phyloP scores from a whole-genome alignment of 2,113 vertebrate species.

The Grammomys surdaster region DNA sequence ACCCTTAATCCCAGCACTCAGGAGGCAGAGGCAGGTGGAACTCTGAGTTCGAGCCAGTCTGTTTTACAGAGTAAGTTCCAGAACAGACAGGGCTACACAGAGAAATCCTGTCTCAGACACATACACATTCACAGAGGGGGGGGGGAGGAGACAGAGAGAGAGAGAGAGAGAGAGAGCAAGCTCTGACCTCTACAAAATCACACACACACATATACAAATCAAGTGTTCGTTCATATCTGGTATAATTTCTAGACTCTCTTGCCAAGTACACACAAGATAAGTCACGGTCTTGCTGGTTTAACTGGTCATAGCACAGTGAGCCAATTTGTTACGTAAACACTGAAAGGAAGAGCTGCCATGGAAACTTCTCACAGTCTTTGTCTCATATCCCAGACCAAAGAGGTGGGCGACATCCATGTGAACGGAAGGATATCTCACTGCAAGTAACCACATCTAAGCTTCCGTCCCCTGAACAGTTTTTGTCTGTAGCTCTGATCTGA shows the following conservation, averaged over 20 bases:
- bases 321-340: too few relatives aligned
- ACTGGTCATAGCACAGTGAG: not conserved
- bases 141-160: too few relatives aligned
- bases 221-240: rapidly evolving
- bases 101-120: not conserved
- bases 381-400: not conserved
- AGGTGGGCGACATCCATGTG: not conserved
- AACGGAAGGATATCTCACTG: not conserved
- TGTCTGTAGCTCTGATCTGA: not conserved
- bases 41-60: not conserved
- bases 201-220: too few relatives aligned
- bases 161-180: too few relatives aligned
- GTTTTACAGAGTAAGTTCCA: not conserved
- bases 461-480: not conserved
- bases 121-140: not conserved
- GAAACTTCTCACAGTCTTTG: not conserved
- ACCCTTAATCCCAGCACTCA: not conserved
- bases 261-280: not conserved
- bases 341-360: not conserved
- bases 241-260: not conserved
- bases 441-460: not conserved
- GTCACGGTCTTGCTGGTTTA: not conserved
- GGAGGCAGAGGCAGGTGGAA: not conserved
- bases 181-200: not conserved
- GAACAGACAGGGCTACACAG: not conserved